phyloP scores from a whole-genome alignment of 2,113 vertebrate genomes.

The Vombatus ursinus region DNA sequence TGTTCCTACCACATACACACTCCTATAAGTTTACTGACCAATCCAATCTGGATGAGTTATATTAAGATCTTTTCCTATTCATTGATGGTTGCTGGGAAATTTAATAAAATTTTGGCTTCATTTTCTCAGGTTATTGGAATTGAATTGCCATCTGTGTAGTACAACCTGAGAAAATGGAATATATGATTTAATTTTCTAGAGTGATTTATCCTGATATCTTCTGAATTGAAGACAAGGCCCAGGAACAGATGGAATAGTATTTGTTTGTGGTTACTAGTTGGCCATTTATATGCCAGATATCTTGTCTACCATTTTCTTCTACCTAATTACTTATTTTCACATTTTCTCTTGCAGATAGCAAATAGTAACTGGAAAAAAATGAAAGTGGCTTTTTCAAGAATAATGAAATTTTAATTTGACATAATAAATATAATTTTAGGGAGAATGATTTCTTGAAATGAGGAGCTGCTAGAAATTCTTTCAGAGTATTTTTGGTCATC shows the following conservation, averaged over 20 bases:
- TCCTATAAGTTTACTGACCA: background rate
- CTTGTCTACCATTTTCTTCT: constrained; percentile 1
- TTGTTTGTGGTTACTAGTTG: background rate
- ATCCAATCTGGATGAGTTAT: background rate
- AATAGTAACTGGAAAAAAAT: constrained; percentile 11
- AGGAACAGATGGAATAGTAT: background rate
- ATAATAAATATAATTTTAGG: constrained; percentile 25
- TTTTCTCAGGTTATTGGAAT: background rate
- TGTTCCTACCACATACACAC: background rate
- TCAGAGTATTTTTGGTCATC: constrained; percentile 5
- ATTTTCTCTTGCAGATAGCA: background rate
- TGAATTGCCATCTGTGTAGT: no score
- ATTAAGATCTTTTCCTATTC: background rate
- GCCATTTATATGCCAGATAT: background rate
- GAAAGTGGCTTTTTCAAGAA: background rate
- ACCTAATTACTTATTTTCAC: constrained; percentile 14
- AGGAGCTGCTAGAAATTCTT: background rate
- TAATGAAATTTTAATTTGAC: constrained; percentile 40
- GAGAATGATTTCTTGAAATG: constrained; percentile 10
- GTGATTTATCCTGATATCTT: constrained; percentile 23
- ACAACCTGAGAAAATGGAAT: background rate
- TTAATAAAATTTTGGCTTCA: background rate
- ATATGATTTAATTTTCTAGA: background rate
- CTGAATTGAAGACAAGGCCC: background rate
- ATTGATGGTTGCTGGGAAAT: background rate